Conservation (phyloP, 2,113 vertebrate species). For the Mystacornis crossleyi region DNA sequence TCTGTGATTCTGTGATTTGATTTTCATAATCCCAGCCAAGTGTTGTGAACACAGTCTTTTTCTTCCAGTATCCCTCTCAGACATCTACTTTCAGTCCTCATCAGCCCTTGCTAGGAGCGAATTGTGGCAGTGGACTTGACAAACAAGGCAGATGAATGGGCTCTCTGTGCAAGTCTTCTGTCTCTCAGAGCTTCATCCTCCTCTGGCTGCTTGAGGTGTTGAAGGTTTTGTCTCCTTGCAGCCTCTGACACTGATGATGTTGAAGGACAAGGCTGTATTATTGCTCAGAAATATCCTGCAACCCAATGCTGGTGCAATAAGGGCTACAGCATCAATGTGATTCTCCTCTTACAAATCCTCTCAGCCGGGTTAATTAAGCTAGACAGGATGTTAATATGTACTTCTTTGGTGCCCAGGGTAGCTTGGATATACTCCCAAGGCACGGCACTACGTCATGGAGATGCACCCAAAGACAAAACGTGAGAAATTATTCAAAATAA, state of each 20-base stretch:
- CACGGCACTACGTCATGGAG: neutral
- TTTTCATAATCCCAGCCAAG: neutral
- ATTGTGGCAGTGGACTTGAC: neutral
- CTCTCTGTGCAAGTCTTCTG: neutral
- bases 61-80: neutral
- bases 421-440: neutral
- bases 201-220: neutral
- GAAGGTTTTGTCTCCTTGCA: neutral
- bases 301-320: neutral
- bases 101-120: neutral
- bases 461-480: neutral
- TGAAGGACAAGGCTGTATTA: neutral
- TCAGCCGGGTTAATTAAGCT: neutral
- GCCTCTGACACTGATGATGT: neutral
- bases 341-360: neutral
- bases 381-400: neutral
- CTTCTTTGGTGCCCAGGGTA: neutral
- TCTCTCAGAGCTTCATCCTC: neutral
- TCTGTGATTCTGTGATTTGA: neutral
- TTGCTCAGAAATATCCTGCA: neutral
- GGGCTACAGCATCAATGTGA: fast-evolving
- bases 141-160: neutral
- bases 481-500: neutral
- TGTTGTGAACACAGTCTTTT: neutral
- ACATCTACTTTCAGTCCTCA: neutral